Base-by-base conservation (phyloP, 2,797 vertebrate genomes). In the Yasuhikotakia modesta region DNA sequence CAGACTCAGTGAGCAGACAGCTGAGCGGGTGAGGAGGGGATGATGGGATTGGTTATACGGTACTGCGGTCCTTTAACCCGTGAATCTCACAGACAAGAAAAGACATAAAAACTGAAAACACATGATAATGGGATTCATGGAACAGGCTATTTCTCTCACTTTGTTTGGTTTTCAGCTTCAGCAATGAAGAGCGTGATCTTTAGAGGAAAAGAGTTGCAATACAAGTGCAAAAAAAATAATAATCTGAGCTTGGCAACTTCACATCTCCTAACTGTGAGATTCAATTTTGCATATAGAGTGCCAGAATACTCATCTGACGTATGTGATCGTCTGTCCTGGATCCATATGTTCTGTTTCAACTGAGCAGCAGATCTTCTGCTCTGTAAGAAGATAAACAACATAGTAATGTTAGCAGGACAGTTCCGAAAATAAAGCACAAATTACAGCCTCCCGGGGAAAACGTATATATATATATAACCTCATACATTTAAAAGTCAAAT, bases 401-500 rank as follows among this genome's bases (percentile, higher is more conserved):
- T 46, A 73, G 78, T 74, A 83, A 83, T 58, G 57, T 67, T 45
- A 80, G 66, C 64, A 53, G 16, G 86, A 88, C 86, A 78, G 86
- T 87, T 93, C 90, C 84, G 84, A 91, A 92, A 92, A 92, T 91
- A 94, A 95, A 92, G 91, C 92, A 89, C 92, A 92, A 91, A 94
- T 93, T 91, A 94, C 89, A 91, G 90, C 91, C 88, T 87, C 92
- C 92, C 91, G 82, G 90, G 90, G 93, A 90, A 93, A 94, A 91
- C 91, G 87, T 90, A 89, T 94, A 92, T 92, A 94, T n/a, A n/a
- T n/a, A n/a, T n/a, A n/a, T n/a, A 93, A 92, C 88, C 93, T 93
- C 90, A 90, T 94, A 94, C 95, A 94, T 91, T 74, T 90, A 90
- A 92, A 83, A 88, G 91, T 90, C 91, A 89, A 90, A 93, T 88